These are phyloP conservation scores for Trachelus tabidus DNA, from an alignment of 2,888 invertebrate genomes.

Conservation along the genomic window DNA sequence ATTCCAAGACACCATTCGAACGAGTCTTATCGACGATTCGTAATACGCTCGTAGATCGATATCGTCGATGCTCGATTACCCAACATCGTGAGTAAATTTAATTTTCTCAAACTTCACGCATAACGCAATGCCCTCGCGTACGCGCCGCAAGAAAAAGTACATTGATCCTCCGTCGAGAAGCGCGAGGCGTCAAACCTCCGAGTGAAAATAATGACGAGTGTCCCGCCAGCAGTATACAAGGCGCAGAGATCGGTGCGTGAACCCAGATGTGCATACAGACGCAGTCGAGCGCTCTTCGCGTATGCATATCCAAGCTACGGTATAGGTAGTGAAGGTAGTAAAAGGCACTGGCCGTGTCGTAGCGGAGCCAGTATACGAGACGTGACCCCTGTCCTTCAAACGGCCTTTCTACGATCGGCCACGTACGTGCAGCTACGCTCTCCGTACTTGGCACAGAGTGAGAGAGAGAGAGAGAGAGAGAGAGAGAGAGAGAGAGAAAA, in stretches of 20 bases:
- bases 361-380: slow-evolving; percentile 29
- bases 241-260: background rate
- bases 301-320: slow-evolving; percentile 22
- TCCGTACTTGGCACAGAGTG: background rate
- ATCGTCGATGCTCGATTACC: background rate
- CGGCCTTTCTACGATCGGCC: slow-evolving; percentile 55
- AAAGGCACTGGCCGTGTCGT: slow-evolving; percentile 28
- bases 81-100: background rate
- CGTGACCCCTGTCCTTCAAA: slow-evolving; percentile 60
- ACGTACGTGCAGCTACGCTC: background rate
- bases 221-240: background rate
- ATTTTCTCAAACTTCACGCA: background rate
- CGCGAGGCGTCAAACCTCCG: background rate
- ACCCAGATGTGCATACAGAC: background rate
- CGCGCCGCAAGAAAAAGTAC: background rate
- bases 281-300: background rate
- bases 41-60: background rate
- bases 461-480: slow-evolving; percentile 11
- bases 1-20: background rate
- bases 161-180: background rate
- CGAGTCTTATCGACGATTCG: background rate
- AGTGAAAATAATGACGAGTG: background rate
- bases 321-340: slow-evolving; percentile 43
- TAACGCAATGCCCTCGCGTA: background rate
- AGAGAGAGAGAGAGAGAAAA: slow-evolving; percentile 4